Conservation (phyloP, 2,888 invertebrate species). For the Luperina nickerlii region DNA sequence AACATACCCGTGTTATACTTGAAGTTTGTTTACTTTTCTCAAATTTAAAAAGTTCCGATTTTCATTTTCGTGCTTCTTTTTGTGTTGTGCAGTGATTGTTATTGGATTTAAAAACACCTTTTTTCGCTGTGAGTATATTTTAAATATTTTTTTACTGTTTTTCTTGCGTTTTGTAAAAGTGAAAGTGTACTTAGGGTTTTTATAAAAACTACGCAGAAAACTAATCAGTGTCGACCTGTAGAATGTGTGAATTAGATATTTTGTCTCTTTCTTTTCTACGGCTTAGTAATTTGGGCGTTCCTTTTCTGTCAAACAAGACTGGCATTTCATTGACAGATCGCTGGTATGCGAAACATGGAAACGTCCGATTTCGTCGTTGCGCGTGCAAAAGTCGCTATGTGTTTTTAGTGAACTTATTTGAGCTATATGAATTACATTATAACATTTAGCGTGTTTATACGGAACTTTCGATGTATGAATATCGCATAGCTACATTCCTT, state of each 20-base stretch:
- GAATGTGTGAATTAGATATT: constrained; percentile 37
- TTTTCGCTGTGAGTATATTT: constrained; percentile 40
- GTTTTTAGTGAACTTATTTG: no score
- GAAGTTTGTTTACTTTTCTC: constrained; percentile 51
- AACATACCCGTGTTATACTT: constrained; percentile 40
- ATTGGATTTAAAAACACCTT: constrained; percentile 42
- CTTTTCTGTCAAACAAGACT: not conserved
- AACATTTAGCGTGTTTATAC: no score
- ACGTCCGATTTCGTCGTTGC: no score
- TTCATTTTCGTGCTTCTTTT: constrained; percentile 20
- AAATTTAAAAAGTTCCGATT: constrained; percentile 22
- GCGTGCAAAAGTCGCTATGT: no score
- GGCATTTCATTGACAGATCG: constrained; percentile 23
- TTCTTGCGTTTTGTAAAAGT: constrained; percentile 3
- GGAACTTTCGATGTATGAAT: no score
- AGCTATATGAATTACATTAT: no score
- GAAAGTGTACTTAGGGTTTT: constrained; percentile 18
- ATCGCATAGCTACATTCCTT: no score
- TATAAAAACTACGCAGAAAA: constrained; percentile 10
- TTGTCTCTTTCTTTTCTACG: constrained; percentile 27
- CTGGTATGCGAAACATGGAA: not conserved
- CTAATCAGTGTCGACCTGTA: constrained; percentile 6
- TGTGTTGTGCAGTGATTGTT: constrained; percentile 43
- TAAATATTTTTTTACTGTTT: not conserved
- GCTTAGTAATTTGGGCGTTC: not conserved